Percentiles rank a stretch among this genome's conserved stretches.
These are phyloP conservation scores for Chrysocyon brachyurus DNA, from an alignment of 2,797 vertebrate species.

Conservation along the genomic window DNA sequence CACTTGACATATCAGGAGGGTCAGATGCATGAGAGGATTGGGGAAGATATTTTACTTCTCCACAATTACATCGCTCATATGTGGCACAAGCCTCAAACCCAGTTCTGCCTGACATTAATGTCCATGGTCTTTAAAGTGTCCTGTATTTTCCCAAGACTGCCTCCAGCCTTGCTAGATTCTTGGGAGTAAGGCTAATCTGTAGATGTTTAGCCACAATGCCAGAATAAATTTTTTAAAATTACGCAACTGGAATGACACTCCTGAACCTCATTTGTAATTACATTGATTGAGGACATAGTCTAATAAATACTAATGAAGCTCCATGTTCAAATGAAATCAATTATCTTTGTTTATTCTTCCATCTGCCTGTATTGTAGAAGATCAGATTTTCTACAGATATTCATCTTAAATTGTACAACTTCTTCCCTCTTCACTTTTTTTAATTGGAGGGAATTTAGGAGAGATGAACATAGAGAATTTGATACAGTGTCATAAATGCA, in stretches of 20 bases:
- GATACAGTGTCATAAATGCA: too few relatives aligned
- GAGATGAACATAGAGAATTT: not conserved
- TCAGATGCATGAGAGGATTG: not conserved
- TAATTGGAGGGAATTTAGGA: not conserved
- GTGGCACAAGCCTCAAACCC: not conserved
- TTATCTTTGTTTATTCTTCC: not conserved
- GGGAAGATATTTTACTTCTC: not conserved
- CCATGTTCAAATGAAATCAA: conserved; percentile 47
- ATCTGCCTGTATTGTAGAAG: not conserved
- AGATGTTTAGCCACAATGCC: not conserved
- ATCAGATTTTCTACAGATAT: not conserved
- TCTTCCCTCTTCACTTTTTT: conserved; percentile 3
- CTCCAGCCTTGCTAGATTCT: not conserved
- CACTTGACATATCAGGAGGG: not conserved
- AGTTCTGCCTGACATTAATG: not conserved
- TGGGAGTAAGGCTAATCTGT: not conserved
- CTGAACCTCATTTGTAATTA: not conserved
- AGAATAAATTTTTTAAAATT: not conserved
- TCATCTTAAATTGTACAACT: not conserved
- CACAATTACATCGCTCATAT: not conserved
- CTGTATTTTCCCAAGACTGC: too few relatives aligned
- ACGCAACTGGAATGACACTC: not conserved
- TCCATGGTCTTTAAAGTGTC: not conserved
- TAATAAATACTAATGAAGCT: not conserved
- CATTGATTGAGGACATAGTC: not conserved